A percentile compares a stretch with the other conserved stretches of the same genome.
phyloP scores from a whole-genome alignment of 1,140 invertebrate species.

The Triops cancriformis region DNA sequence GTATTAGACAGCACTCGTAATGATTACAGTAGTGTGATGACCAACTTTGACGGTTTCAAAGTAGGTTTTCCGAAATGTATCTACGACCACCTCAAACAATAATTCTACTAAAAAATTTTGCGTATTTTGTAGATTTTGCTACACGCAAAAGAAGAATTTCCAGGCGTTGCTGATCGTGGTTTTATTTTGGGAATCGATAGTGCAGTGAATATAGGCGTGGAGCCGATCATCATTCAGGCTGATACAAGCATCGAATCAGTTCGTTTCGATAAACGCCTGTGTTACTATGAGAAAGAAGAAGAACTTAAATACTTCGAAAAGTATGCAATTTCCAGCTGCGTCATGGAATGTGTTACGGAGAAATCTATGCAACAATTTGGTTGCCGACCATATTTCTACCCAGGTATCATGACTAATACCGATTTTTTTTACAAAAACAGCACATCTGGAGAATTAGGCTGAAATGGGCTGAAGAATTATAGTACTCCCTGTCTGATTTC shows the following conservation, averaged over 20 bases:
- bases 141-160: constrained; percentile 12
- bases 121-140: background rate
- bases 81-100: too few species aligned
- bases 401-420: background rate
- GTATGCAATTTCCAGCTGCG: background rate
- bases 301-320: background rate
- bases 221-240: background rate
- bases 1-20: constrained; percentile 5
- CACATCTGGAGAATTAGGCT: too few species aligned
- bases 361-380: background rate
- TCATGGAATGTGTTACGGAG: constrained; percentile 17
- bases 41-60: constrained; percentile 22
- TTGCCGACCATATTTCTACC: constrained; percentile 18
- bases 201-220: constrained; percentile 6
- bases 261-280: background rate
- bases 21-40: constrained; percentile 17
- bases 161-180: constrained; percentile 1
- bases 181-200: constrained; percentile 1
- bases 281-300: background rate
- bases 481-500: too few species aligned
- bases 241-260: background rate
- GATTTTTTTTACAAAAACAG: too few species aligned
- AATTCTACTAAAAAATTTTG: too few species aligned
- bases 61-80: background rate
- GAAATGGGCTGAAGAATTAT: too few species aligned